A percentile compares a stretch with the other conserved stretches of the same genome.
Conservation (phyloP, 2,888 invertebrate genomes). For the Ephialtes manifestator region DNA sequence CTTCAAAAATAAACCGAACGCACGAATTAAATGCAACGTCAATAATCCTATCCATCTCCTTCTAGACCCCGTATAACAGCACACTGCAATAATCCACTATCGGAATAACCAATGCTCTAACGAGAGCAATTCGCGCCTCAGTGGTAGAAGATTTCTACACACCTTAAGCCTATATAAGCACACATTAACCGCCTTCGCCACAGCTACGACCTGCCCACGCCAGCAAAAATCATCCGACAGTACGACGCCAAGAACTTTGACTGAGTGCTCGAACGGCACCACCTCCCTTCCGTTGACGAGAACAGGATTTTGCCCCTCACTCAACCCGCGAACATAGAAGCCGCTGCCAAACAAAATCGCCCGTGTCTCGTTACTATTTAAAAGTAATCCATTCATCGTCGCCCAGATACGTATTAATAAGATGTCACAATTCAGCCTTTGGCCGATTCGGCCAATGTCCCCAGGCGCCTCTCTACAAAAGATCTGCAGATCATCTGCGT, state of each 20-base stretch:
- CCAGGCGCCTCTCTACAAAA: not conserved
- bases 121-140: not conserved
- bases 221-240: not conserved
- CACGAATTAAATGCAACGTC: not conserved
- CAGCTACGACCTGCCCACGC: not conserved
- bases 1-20: not conserved
- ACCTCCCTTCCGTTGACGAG: not conserved
- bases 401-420: not conserved
- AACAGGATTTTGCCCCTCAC: not conserved
- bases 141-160: too few species aligned
- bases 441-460: not conserved
- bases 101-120: not conserved
- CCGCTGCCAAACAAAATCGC: too few species aligned
- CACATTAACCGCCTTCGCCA: not conserved
- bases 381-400: not conserved
- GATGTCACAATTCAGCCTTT: not conserved
- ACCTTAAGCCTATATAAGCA: not conserved
- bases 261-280: not conserved
- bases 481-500: not conserved
- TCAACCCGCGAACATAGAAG: not conserved
- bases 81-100: not conserved
- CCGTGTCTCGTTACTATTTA: not conserved
- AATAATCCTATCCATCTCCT: not conserved
- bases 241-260: not conserved
- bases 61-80: not conserved